These are phyloP conservation scores for Gasterosteus aculeatus DNA, from an alignment of 2,113 vertebrate genomes.

Conservation along the genomic window DNA sequence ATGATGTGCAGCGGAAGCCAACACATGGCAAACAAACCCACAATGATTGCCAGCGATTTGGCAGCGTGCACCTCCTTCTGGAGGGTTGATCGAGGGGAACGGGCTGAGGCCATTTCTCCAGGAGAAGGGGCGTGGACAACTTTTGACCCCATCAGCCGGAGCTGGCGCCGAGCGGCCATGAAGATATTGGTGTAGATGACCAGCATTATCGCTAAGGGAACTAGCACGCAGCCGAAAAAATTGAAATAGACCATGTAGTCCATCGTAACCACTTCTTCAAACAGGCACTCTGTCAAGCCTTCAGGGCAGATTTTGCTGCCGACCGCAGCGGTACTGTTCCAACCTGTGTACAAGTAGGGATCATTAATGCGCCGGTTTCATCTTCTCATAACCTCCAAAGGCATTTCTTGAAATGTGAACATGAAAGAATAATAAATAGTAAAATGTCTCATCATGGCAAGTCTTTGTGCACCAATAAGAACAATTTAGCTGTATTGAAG, in stretches of 20 bases:
- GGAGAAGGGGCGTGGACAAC: slow-evolving; percentile 61
- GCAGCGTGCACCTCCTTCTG: slow-evolving; percentile 94
- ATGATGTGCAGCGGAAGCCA: slow-evolving; percentile 95
- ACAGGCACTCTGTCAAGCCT: slow-evolving; percentile 87
- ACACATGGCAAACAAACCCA: slow-evolving; percentile 93
- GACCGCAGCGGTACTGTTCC: background rate
- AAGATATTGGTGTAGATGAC: slow-evolving; percentile 93
- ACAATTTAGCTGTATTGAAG: background rate
- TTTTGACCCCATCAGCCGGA: slow-evolving; percentile 90
- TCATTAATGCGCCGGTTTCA: background rate
- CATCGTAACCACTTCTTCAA: slow-evolving; percentile 91
- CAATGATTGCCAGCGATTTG: slow-evolving; percentile 94
- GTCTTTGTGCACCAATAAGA: background rate
- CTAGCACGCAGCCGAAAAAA: slow-evolving; percentile 92
- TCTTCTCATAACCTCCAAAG: background rate
- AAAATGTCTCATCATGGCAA: background rate
- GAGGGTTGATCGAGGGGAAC: slow-evolving; percentile 82
- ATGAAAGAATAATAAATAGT: background rate
- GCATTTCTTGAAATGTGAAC: background rate
- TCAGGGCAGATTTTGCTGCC: slow-evolving; percentile 56
- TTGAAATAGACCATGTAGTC: slow-evolving; percentile 98
- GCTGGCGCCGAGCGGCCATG: slow-evolving; percentile 91
- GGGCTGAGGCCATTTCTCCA: background rate
- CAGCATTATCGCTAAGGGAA: slow-evolving; percentile 91
- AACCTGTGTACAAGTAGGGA: slow-evolving; percentile 48